Conservation (phyloP, 2,113 vertebrate species). For the Oceanites oceanicus region DNA sequence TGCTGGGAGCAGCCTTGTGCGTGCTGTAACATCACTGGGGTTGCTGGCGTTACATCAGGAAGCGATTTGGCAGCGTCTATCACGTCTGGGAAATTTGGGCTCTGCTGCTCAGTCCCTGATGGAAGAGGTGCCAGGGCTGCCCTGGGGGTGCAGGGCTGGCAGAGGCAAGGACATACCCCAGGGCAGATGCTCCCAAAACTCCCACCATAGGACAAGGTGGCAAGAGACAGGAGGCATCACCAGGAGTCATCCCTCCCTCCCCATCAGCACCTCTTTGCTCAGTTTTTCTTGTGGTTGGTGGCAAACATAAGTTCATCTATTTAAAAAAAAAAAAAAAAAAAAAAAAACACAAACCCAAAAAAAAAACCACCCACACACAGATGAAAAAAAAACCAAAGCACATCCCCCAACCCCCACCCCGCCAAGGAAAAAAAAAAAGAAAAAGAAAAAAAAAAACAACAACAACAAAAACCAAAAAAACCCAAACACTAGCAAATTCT, state of each 20-base stretch:
- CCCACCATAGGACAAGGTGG: not conserved
- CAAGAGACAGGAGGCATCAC: not conserved
- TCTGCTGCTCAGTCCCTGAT: not conserved
- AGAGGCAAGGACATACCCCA: not conserved
- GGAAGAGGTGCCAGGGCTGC: not conserved
- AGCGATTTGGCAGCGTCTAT: not conserved
- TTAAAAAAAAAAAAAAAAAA: not conserved
- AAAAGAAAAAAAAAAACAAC: too few relatives aligned
- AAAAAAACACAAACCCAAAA: not conserved
- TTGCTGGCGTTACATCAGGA: not conserved
- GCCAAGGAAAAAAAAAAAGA: not conserved
- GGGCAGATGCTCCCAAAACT: not conserved
- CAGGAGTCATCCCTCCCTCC: not conserved
- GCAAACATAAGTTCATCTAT: not conserved
- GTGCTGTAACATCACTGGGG: not conserved
- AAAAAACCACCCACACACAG: too few relatives aligned
- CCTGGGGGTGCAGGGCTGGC: not conserved
- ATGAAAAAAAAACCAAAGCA: too few relatives aligned
- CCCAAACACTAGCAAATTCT: not conserved
- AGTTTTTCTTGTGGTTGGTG: not conserved
- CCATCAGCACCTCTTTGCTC: not conserved
- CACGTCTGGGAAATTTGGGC: not conserved
- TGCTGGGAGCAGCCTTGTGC: not conserved
- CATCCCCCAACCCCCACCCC: too few relatives aligned
- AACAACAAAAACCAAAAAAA: too few relatives aligned